Percentiles rank a stretch among this genome's conserved stretches.
Conservation (phyloP, 2,888 invertebrate genomes). For the Panopea generosa region DNA sequence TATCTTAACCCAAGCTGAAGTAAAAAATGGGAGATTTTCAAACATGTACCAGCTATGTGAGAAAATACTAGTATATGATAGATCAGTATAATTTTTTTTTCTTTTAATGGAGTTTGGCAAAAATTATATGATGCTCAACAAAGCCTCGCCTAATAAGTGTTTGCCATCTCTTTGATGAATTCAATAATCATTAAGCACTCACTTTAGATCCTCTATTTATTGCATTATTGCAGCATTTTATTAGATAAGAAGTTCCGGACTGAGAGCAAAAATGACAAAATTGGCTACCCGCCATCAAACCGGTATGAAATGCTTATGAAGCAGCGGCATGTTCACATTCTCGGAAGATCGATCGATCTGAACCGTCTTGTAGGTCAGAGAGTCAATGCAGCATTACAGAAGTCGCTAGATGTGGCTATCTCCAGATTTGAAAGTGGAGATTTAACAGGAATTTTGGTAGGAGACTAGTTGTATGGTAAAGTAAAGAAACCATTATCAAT, state of each 20-base stretch:
- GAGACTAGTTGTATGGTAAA: slow-evolving; percentile 75
- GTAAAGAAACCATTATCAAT: not conserved
- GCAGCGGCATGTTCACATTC: slow-evolving; percentile 96
- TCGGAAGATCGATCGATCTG: slow-evolving; percentile 98
- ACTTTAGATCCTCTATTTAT: too few relatives aligned
- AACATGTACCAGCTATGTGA: too few relatives aligned
- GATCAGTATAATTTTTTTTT: too few relatives aligned
- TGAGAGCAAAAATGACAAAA: slow-evolving; percentile 95
- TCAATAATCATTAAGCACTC: too few relatives aligned
- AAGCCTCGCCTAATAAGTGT: too few relatives aligned
- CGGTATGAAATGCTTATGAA: slow-evolving; percentile 97
- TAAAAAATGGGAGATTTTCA: too few relatives aligned
- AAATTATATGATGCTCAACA: too few relatives aligned
- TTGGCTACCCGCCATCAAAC: slow-evolving; percentile 89
- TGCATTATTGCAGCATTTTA: slow-evolving; percentile 94
- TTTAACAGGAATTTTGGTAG: slow-evolving; percentile 96
- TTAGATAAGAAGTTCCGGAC: slow-evolving; percentile 98
- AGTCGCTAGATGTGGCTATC: slow-evolving; percentile 97
- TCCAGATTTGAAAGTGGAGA: slow-evolving; percentile 98
- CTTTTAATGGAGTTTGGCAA: too few relatives aligned
- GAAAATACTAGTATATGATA: too few relatives aligned
- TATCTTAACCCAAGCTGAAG: too few relatives aligned
- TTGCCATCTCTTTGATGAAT: too few relatives aligned
- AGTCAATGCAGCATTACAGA: slow-evolving; percentile 98
- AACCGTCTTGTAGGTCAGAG: slow-evolving; percentile 96